Evolutionary conservation across 1,140 invertebrate species (phyloP).

Genomic region (Cotesia glomerata): DNA sequence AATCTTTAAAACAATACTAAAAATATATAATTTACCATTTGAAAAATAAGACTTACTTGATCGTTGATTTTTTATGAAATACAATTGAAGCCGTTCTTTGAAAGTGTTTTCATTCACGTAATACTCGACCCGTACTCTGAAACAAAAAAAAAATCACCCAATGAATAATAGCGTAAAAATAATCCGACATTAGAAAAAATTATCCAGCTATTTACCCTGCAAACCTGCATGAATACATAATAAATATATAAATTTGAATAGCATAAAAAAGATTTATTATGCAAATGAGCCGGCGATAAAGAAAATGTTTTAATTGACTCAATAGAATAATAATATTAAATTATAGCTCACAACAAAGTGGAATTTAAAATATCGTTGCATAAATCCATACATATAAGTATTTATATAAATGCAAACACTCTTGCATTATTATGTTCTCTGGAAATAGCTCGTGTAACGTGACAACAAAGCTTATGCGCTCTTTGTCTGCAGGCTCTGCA

Average conservation of each 20-base stretch:
- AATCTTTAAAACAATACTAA: too few species aligned
- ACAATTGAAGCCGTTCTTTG: constrained; percentile 96
- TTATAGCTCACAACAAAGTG: too few species aligned
- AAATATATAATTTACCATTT: not conserved
- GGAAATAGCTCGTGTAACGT: constrained; percentile 53
- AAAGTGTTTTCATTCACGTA: constrained; percentile 99
- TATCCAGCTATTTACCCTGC: too few species aligned
- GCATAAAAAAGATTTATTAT: not conserved
- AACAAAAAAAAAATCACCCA: constrained; percentile 61
- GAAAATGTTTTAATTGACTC: not conserved
- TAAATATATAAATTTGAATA: not conserved
- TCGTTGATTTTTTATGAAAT: constrained; percentile 98
- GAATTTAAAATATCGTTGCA: not conserved
- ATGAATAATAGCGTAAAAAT: too few species aligned
- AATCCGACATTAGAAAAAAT: not conserved
- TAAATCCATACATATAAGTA: not conserved
- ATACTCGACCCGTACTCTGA: constrained; percentile 97
- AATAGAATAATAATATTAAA: too few species aligned
- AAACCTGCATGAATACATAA: too few species aligned
- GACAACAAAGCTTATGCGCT: constrained; percentile 25
- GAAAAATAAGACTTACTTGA: constrained; percentile 83
- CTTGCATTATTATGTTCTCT: constrained; percentile 32
- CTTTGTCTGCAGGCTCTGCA: not conserved
- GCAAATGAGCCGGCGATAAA: not conserved
- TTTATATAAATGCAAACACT: constrained; percentile 25